Evolutionary conservation across 2,888 invertebrate species (phyloP), one percentile per base, ranked within the genome.

Genomic region (Lucinisca nassula): DNA sequence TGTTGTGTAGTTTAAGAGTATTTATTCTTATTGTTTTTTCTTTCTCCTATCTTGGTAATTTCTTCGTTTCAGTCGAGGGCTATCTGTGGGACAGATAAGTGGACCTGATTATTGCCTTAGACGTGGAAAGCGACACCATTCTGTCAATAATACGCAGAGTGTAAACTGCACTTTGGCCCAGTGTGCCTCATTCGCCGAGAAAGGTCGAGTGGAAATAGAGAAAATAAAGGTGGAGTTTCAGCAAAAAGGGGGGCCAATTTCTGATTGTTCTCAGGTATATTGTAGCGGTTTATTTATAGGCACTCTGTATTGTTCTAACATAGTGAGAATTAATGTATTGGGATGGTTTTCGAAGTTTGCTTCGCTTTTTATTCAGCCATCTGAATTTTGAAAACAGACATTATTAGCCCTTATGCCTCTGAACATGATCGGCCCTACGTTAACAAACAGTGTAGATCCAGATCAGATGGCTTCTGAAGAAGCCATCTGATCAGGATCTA

Each of bases 61-160:
- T n/a, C n/a, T n/a, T n/a, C n/a, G n/a, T 90, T 91, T 32, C 86
- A 95, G 95, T 81, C 94, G 95, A 24, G 95, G 95, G 8, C 85
- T 95, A 74, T 87, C 89, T 45, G 94, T 94, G 8, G 94, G 94
- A 14, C 94, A 94, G 88, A 94, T 95, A 40, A 95, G 93, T 83
- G 95, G 95, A 1, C 95, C 95, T 8, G 95, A 94, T 80, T 95
- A 95, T 82, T 95, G 95, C 85, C 91, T 93, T 58, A 89, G 92
- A 17, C 89, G 93, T 14, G 94, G 94, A 2, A 85, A 90, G 8
- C 84, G 90, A 8, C 87, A 93, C 6, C 90, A 91, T 38, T 84
- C 83, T 21, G 75, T 90, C 30, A 90, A 92, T 75, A 86, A 87
- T 70, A 90, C 90, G 27, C 70, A 78, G 30, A 75, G 80, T 17